Conservation (phyloP, 1,140 invertebrate species). For the Gryon sp. region DNA sequence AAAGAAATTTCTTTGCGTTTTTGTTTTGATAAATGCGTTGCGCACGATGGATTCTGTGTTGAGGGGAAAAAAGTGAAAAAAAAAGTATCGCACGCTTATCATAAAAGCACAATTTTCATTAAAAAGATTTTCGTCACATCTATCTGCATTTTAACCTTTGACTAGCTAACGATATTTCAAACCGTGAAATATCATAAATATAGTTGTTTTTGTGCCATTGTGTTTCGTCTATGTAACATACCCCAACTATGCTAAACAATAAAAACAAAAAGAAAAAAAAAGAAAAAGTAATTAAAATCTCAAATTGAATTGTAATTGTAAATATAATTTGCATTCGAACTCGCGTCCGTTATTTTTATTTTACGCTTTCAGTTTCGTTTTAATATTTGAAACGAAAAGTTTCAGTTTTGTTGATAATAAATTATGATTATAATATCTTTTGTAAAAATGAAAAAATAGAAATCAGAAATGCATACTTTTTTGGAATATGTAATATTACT, state of each 20-base stretch:
- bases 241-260: no score
- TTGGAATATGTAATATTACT: conserved; percentile 33
- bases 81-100: conserved; percentile 38
- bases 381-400: conserved; percentile 14
- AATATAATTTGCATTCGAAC: conserved; percentile 29
- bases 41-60: conserved; percentile 30
- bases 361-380: neutral
- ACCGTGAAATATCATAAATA: conserved; percentile 43
- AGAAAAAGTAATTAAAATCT: conserved; percentile 53
- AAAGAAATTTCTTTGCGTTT: conserved; percentile 47
- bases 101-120: conserved; percentile 47
- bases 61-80: conserved; percentile 49
- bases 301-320: conserved; percentile 26
- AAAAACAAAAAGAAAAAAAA: no score
- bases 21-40: conserved; percentile 43
- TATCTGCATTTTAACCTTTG: conserved; percentile 43
- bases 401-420: conserved; percentile 5
- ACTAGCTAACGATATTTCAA: conserved; percentile 42
- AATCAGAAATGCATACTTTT: no score
- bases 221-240: neutral
- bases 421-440: no score
- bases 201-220: neutral
- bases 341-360: neutral
- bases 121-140: conserved; percentile 44
- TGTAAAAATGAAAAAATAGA: no score